These are phyloP conservation scores for Graphium colonna DNA, from an alignment of 2,888 invertebrate species.

Conservation along the genomic window DNA sequence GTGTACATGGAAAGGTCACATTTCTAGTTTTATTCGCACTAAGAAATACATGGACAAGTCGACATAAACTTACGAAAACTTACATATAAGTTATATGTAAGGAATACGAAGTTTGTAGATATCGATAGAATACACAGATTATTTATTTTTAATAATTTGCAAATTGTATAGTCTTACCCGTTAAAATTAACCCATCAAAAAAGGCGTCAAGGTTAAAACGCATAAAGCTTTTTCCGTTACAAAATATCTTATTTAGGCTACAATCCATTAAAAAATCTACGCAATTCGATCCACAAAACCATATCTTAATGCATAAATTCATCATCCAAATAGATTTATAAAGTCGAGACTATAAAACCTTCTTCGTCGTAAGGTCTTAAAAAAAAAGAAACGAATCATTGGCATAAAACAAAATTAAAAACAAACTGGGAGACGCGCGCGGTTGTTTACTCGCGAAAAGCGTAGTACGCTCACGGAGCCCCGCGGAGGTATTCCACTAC, in stretches of 20 bases:
- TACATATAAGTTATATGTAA: no score
- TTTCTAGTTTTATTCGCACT: background rate
- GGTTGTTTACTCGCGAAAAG: conserved; percentile 46
- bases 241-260: no score
- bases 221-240: no score
- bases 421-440: background rate
- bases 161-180: no score
- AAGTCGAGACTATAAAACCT: conserved; percentile 1
- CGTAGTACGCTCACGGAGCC: conserved; percentile 57
- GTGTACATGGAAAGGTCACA: background rate
- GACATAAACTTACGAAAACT: no score
- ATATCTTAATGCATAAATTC: background rate
- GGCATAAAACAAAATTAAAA: conserved; percentile 9
- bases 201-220: no score
- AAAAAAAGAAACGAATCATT: background rate
- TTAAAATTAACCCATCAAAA: no score
- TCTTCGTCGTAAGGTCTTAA: background rate
- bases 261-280: no score
- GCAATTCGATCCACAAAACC: background rate
- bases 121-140: no score
- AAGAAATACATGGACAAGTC: background rate
- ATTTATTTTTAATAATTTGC: no score
- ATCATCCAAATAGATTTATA: background rate
- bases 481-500: conserved; percentile 54
- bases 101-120: no score